Percentiles rank a stretch among this genome's conserved stretches.
Evolutionary conservation across 2,797 vertebrate genomes (phyloP).

Genomic region (Sebastes hubbsi): DNA sequence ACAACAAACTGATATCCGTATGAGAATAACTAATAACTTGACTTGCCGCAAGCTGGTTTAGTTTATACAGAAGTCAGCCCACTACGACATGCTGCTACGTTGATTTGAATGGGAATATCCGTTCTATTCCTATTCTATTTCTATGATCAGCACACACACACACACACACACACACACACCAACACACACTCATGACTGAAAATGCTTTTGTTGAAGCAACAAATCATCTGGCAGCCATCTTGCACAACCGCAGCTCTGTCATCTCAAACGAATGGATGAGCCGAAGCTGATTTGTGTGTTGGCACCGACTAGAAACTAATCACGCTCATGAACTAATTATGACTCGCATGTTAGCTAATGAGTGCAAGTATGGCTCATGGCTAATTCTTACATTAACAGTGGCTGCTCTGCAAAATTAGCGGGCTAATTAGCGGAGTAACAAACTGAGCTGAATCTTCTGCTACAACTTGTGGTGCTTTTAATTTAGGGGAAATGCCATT

Average conservation of each 20-base stretch:
- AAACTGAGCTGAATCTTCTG: neutral
- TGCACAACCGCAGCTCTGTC: neutral
- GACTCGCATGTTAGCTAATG: neutral
- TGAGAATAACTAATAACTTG: no score
- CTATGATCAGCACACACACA: neutral
- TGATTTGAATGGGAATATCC: no score
- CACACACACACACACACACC: neutral
- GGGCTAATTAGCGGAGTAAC: neutral
- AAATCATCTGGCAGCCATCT: conserved; percentile 32
- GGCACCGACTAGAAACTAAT: neutral
- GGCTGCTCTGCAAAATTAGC: neutral
- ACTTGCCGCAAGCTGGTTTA: no score
- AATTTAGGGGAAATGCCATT: neutral
- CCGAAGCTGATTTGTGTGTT: neutral
- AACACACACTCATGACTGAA: neutral
- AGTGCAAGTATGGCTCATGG: neutral
- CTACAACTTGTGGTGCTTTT: neutral
- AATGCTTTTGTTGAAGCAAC: conserved; percentile 7
- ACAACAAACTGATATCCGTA: no score
- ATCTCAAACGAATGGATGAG: conserved; percentile 1
- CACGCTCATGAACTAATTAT: neutral
- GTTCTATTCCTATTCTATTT: no score
- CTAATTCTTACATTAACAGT: neutral
- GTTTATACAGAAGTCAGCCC: no score
- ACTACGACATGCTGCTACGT: no score